Percentiles rank a stretch among this genome's conserved stretches.
Conservation (phyloP, 2,113 vertebrate genomes). For the Salvelinus alpinus region DNA sequence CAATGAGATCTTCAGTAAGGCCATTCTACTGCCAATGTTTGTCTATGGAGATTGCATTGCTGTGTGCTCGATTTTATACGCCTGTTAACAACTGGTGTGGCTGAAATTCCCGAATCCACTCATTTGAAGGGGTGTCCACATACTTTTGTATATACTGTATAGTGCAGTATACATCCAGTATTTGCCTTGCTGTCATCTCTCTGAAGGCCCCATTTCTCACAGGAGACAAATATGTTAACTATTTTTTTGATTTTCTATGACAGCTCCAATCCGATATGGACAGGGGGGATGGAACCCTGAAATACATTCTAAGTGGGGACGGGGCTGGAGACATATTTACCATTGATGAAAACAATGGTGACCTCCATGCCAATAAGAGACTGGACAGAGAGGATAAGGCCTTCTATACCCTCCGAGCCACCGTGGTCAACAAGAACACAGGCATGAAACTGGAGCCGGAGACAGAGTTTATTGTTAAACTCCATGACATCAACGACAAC, state of each 20-base stretch:
- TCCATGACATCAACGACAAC: slow-evolving; percentile 97
- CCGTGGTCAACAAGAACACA: slow-evolving; percentile 85
- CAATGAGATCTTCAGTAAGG: no score
- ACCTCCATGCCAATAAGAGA: slow-evolving; percentile 91
- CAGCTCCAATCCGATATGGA: slow-evolving; percentile 97
- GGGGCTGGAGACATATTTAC: slow-evolving; percentile 92
- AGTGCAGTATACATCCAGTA: no score
- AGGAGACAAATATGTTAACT: neutral
- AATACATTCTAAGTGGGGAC: slow-evolving; percentile 93
- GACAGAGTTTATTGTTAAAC: slow-evolving; percentile 93
- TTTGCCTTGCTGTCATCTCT: no score
- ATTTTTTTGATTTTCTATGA: slow-evolving; percentile 54
- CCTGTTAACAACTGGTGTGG: no score
- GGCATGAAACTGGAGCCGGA: slow-evolving; percentile 89
- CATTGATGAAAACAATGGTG: slow-evolving; percentile 91
- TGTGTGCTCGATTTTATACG: no score
- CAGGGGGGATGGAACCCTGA: slow-evolving; percentile 85
- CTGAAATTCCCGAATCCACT: no score
- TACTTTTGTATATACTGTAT: no score
- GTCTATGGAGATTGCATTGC: no score
- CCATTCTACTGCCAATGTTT: no score
- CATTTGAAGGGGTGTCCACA: no score
- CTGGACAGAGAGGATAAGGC: slow-evolving; percentile 93
- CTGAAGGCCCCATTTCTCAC: no score
- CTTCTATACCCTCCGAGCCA: slow-evolving; percentile 85